Percentiles rank a stretch among this genome's conserved stretches.
Evolutionary conservation across 2,113 vertebrate species (phyloP).

Genomic region (Apodemus sylvaticus): DNA sequence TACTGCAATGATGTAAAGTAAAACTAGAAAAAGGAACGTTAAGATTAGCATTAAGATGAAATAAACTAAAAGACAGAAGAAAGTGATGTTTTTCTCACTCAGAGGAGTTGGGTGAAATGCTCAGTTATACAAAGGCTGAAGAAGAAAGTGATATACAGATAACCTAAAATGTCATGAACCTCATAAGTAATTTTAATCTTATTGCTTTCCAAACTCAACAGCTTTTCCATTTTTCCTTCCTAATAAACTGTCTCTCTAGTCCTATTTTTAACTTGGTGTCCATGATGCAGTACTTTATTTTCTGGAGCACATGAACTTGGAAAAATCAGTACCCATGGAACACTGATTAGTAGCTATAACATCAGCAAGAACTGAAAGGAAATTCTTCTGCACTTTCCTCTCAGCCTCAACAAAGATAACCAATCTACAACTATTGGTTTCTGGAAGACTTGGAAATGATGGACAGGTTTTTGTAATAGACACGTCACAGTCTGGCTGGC

Average conservation of each 20-base stretch:
- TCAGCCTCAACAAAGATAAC: background rate
- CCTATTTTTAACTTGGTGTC: background rate
- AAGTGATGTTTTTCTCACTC: background rate
- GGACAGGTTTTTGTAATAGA: background rate
- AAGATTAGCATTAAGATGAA: background rate
- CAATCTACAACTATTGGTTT: background rate
- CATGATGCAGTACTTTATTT: background rate
- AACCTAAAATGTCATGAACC: background rate
- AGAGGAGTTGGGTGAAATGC: background rate
- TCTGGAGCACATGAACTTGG: background rate
- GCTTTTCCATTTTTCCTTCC: background rate
- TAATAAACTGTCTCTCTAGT: background rate
- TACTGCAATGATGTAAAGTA: background rate
- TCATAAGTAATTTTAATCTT: background rate
- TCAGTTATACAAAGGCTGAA: background rate
- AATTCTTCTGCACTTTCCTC: background rate
- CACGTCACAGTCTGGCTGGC: background rate
- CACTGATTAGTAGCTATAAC: background rate
- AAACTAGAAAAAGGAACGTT: background rate
- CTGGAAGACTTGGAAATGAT: background rate
- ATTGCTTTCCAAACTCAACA: background rate
- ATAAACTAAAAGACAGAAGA: background rate
- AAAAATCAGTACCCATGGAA: background rate
- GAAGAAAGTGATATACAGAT: background rate
- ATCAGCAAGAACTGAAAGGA: background rate